Evolutionary conservation across 1,140 invertebrate species (phyloP), one percentile per base, ranked within the genome.

Genomic region (Nymphalis io): DNA sequence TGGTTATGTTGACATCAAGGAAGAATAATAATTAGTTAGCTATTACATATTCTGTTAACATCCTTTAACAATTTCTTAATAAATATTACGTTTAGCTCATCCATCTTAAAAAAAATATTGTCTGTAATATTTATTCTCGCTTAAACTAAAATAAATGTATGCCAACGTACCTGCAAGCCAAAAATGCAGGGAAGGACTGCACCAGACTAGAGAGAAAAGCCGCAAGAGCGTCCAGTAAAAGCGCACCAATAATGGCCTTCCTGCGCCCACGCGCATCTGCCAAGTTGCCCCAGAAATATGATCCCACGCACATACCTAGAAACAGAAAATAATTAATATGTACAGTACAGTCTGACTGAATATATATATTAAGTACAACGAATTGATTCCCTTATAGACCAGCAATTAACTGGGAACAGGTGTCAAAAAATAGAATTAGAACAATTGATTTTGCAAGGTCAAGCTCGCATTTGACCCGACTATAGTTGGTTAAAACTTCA

Each of bases 241-340:
- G 84, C 2, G 94, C 94, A 13, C 93, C 93, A 40, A 95, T 91
- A 67, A 95, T 92, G 23, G 94, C 92, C 39, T 92, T 85, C 76
- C 93, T 90, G 10, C 95, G 88, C 0, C 95, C 95, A 13, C 92
- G 80, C 0, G 92, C 91, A 78, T 95, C 94, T 0, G 94, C 94
- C 69, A 95, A 78, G 18, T 93, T 93, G 8, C 94, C 94, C 94
- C 94, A 95, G 66, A 95, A 88, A 79, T 94, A 94, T 0, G 94
- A 94, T 8, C 94, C 94, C 39, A 95, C 91, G 83, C 95, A 93
- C 94, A 95, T 95, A 4, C 95, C 95, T 94, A 74, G 18, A 85
- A 75, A 69, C 5, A 68, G 1, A 16, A 53, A 23, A 23, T 48
- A 10, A 23, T 38, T 57, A 51, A 61, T 3, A 23, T 33, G 27